A percentile compares a stretch with the other conserved stretches of the same genome.
Conservation (phyloP, 2,888 invertebrate genomes). For the Lepidocyrtinus sp. region DNA sequence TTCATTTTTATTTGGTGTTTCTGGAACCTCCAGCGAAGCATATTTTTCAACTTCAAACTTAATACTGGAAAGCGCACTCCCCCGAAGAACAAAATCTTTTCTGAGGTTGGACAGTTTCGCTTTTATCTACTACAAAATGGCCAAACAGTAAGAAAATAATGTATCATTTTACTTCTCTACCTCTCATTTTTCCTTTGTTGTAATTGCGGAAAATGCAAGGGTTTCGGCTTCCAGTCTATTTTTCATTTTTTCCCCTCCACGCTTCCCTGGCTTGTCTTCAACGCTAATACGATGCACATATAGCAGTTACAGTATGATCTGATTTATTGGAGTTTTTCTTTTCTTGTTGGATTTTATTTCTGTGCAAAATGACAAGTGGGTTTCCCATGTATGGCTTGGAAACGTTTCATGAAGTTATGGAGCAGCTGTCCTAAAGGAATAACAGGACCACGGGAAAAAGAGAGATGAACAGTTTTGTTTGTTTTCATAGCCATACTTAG, state of each 20-base stretch:
- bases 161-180: background rate
- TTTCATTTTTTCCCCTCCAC: background rate
- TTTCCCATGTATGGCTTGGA: no score
- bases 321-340: background rate
- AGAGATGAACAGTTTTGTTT: background rate
- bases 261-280: background rate
- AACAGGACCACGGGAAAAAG: background rate
- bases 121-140: no score
- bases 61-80: background rate
- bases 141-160: no score
- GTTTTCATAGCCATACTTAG: background rate
- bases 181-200: background rate
- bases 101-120: background rate
- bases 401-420: background rate
- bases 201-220: background rate
- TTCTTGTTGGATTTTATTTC: background rate
- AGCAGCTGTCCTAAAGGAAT: background rate
- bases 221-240: background rate
- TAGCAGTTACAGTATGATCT: background rate
- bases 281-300: no score
- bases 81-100: background rate
- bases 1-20: no score
- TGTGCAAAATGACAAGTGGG: background rate
- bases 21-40: no score
- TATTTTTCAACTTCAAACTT: no score